A percentile compares a stretch with the other conserved stretches of the same genome.
These are phyloP conservation scores for Etia nguti DNA, from an alignment of 2,113 vertebrate genomes.

Conservation along the genomic window DNA sequence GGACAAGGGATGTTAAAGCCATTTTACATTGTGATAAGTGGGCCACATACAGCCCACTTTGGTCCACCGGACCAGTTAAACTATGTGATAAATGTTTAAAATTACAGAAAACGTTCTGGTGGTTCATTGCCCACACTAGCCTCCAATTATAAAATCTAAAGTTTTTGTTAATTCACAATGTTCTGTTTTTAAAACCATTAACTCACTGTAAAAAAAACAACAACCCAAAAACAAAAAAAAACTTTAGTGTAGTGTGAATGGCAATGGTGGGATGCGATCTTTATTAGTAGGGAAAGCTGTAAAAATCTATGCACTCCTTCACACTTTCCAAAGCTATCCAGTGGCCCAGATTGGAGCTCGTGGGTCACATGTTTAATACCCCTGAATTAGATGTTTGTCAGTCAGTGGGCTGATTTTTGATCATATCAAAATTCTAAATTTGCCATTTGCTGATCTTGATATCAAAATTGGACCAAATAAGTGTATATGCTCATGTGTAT, in stretches of 20 bases:
- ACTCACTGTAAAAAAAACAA: not conserved
- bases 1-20: not conserved
- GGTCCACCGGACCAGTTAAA: not conserved
- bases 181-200: not conserved
- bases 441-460: not conserved
- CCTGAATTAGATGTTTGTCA: not conserved
- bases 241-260: not conserved
- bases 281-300: too few species aligned
- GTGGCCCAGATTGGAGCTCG: too few species aligned
- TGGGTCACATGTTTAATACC: too few species aligned
- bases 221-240: not conserved
- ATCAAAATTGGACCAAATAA: not conserved
- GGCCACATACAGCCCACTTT: not conserved
- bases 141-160: not conserved
- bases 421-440: not conserved
- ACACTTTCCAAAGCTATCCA: too few species aligned
- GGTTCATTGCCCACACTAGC: not conserved
- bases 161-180: not conserved
- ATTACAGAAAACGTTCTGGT: fast-evolving
- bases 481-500: not conserved
- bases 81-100: not conserved
- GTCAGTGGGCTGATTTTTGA: not conserved
- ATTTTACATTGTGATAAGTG: not conserved
- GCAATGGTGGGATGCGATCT: not conserved
- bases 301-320: too few species aligned